Evolutionary conservation across 1,140 invertebrate genomes (phyloP), one percentile per base, ranked within the genome.

Genomic region (Leptonema lineaticorne): DNA sequence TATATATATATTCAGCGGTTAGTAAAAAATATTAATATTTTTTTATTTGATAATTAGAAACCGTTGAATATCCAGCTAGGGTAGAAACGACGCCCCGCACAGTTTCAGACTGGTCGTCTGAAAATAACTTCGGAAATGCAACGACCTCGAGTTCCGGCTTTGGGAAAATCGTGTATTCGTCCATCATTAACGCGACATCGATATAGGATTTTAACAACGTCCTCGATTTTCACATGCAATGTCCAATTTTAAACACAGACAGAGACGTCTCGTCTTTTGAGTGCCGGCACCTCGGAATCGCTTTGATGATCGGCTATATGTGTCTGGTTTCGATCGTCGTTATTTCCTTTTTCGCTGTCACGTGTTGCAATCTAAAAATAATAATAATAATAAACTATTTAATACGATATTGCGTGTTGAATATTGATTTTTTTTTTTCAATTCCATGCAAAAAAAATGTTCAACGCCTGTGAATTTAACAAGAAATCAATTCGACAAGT

Each of bases 101-200:
- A n/a, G n/a, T n/a, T 41, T 37, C 59, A 62, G 59, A 45, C 33
- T n/a, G 59, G 18, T 27, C 7, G 27, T 28, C 5, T 67, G 46
- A 46, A 72, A 72, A 72, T 72, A 72, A 67, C 57, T 27, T 72
- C 67, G 67, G 70, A 72, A 72, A 72, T 72, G 70, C 70, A 67
- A 69, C 70, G 70, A 63, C 56, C 70, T 63, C 58, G 16, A 58
- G 70, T 63, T 69, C 67, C 46, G 69, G 64, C n/a, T n/a, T n/a
- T 62, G 27, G 50, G 58, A 41, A 64, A 56, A 41, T 29, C 64
- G 64, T 58, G 29, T 41, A 16, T 5, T 16, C n/a, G n/a, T n/a
- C n/a, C 30, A 30, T 66, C 64, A 66, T 66, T 66, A 66, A 58
- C 30, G 20, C 20, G n/a, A 27, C 62, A 64, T 64, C 50, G 50